These are phyloP conservation scores for Glossosoma conforme DNA, from an alignment of 1,140 invertebrate genomes.

Conservation along the genomic window DNA sequence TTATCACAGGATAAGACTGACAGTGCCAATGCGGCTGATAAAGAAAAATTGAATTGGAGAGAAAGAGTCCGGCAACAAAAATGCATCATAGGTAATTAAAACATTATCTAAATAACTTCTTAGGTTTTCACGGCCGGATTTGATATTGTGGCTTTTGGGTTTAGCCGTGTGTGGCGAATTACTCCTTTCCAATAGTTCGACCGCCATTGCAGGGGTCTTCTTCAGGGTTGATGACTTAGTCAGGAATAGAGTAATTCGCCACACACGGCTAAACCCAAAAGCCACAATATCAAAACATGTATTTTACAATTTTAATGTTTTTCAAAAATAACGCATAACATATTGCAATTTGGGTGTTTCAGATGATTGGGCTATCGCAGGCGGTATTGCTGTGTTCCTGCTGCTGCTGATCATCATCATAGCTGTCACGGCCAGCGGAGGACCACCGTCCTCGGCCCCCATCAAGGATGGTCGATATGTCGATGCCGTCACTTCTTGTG, in stretches of 20 bases:
- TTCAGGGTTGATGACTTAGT: too few species aligned
- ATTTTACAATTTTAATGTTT: too few species aligned
- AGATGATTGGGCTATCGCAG: constrained; percentile 50
- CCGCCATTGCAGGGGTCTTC: too few species aligned
- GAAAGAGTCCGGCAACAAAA: constrained; percentile 49
- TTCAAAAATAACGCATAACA: too few species aligned
- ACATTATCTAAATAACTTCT: too few species aligned
- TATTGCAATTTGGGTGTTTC: constrained; percentile 27
- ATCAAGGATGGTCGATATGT: constrained; percentile 66
- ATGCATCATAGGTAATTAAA: constrained; percentile 43
- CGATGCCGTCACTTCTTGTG: constrained; percentile 70
- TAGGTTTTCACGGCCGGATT: too few species aligned
- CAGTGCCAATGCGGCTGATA: constrained; percentile 38
- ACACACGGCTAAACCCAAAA: too few species aligned
- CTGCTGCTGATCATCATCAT: constrained; percentile 62
- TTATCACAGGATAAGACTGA: constrained; percentile 37
- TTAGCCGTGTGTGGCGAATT: too few species aligned
- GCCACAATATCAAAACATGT: too few species aligned
- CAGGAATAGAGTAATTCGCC: too few species aligned
- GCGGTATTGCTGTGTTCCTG: constrained; percentile 53
- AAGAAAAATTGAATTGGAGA: constrained; percentile 38
- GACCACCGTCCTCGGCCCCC: constrained; percentile 43
- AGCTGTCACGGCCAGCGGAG: constrained; percentile 53
- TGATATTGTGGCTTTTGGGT: too few species aligned
- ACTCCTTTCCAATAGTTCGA: too few species aligned